Conservation (phyloP, 2,888 invertebrate genomes). For the Zeuzera pyrina region DNA sequence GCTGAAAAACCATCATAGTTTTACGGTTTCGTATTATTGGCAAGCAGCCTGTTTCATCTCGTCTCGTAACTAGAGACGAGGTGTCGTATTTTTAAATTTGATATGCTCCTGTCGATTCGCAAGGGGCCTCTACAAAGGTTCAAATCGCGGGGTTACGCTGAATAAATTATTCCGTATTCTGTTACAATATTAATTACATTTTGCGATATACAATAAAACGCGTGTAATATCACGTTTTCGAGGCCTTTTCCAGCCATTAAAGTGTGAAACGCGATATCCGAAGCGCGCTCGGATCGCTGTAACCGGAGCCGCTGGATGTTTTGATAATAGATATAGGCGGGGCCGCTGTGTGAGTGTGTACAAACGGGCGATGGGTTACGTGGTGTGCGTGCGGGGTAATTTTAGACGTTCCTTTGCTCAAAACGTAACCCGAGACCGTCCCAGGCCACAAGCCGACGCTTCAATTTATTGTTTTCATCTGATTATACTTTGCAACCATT, state of each 20-base stretch:
- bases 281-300: conserved; percentile 72
- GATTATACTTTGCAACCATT: conserved; percentile 35
- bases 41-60: conserved; percentile 54
- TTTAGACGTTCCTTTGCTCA: conserved; percentile 73
- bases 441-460: conserved; percentile 68
- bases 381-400: conserved; percentile 68
- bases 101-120: conserved; percentile 35
- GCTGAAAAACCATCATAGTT: conserved; percentile 48
- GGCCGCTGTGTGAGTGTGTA: conserved; percentile 50
- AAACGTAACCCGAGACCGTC: conserved; percentile 69
- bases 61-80: conserved; percentile 54
- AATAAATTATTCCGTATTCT: conserved; percentile 63
- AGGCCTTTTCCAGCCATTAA: conserved; percentile 74
- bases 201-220: conserved; percentile 69
- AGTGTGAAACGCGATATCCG: conserved; percentile 70
- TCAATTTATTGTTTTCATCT: conserved; percentile 69
- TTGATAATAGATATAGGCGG: conserved; percentile 71
- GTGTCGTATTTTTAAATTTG: conserved; percentile 69
- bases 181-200: conserved; percentile 71
- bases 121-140: conserved; percentile 44
- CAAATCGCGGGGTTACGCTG: conserved; percentile 42
- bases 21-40: conserved; percentile 54
- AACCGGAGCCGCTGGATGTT: conserved; percentile 70
- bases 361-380: conserved; percentile 29
- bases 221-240: conserved; percentile 73